These are phyloP conservation scores for Argynnis bischoffii DNA, from an alignment of 2,888 invertebrate genomes.

Conservation along the genomic window DNA sequence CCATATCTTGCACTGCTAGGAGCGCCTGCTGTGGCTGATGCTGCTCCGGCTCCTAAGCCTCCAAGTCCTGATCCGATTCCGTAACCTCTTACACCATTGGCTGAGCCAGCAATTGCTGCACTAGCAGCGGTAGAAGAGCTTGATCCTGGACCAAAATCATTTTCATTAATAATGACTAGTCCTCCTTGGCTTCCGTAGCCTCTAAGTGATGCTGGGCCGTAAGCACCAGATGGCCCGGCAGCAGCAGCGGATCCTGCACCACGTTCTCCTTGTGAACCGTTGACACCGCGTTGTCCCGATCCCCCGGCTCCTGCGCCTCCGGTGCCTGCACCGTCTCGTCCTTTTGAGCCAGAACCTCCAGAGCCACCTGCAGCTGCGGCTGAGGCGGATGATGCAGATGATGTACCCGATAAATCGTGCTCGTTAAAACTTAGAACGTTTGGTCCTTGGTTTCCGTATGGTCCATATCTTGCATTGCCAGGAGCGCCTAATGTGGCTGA, in stretches of 20 bases:
- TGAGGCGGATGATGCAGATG: neutral
- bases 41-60: too few species aligned
- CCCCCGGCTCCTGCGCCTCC: constrained; percentile 14
- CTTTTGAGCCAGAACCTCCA: constrained; percentile 10
- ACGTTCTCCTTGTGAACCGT: neutral
- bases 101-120: too few species aligned
- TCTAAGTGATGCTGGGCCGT: neutral
- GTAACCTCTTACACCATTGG: too few species aligned
- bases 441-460: constrained; percentile 3
- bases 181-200: neutral
- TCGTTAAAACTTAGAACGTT: constrained; percentile 5
- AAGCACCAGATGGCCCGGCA: neutral
- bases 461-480: constrained; percentile 8
- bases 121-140: too few species aligned
- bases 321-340: constrained; percentile 11
- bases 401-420: constrained; percentile 3
- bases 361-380: constrained; percentile 15
- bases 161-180: neutral
- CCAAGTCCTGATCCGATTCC: too few species aligned
- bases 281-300: neutral
- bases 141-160: too few species aligned
- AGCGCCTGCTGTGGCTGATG: too few species aligned
- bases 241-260: neutral
- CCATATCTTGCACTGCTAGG: too few species aligned
- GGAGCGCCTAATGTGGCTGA: constrained; percentile 7